Conservation (phyloP, 2,888 invertebrate species). For the Chelonus formosanus region DNA sequence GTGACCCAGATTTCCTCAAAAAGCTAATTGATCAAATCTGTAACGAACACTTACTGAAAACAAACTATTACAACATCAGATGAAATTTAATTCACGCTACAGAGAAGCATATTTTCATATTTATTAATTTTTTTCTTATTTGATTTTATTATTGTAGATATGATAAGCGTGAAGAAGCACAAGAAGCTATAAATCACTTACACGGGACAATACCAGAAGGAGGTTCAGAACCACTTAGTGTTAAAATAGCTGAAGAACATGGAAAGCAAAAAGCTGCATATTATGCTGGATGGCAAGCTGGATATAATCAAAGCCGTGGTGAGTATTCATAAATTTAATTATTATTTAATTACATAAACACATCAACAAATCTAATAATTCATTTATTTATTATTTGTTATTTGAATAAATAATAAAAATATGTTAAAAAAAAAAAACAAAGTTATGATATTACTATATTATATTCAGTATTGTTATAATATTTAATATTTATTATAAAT, state of each 20-base stretch:
- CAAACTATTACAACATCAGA: not conserved
- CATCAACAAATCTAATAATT: slow-evolving; percentile 1
- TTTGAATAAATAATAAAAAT: too few relatives aligned
- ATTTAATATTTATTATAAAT: too few relatives aligned
- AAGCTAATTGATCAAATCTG: slow-evolving; percentile 35
- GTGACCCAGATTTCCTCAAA: slow-evolving; percentile 44
- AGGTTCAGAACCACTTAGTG: slow-evolving; percentile 82
- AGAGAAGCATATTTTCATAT: too few relatives aligned
- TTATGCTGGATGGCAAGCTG: slow-evolving; percentile 77
- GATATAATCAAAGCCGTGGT: slow-evolving; percentile 71
- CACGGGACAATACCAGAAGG: slow-evolving; percentile 88
- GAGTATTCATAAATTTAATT: slow-evolving; percentile 48
- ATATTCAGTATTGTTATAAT: too few relatives aligned
- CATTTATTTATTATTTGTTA: slow-evolving; percentile 17
- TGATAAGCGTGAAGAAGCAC: slow-evolving; percentile 88
- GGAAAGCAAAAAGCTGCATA: slow-evolving; percentile 83
- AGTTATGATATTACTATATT: too few relatives aligned
- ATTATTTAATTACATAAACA: slow-evolving; percentile 8
- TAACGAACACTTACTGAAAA: not conserved
- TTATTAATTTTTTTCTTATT: too few relatives aligned
- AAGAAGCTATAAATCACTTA: slow-evolving; percentile 85
- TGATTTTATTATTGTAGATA: slow-evolving; percentile 68
- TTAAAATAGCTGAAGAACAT: slow-evolving; percentile 87
- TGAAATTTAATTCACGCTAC: not conserved
- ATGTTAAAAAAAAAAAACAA: too few relatives aligned